Evolutionary conservation across 2,113 vertebrate genomes (phyloP).

Genomic region (Cyanoramphus novaezelandiae): DNA sequence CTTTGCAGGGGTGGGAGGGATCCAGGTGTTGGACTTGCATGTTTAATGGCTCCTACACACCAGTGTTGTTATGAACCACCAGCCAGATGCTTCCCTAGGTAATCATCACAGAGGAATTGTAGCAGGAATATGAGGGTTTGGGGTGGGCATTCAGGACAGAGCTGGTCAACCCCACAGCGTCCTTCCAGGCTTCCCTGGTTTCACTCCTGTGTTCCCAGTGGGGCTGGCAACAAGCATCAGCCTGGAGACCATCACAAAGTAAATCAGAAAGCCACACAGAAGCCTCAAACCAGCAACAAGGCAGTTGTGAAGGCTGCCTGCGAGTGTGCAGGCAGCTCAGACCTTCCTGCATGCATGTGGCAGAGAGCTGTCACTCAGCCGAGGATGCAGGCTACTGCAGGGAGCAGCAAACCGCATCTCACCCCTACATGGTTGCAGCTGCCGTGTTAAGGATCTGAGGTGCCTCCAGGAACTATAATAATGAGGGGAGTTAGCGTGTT

Average conservation of each 20-base stretch:
- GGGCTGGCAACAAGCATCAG: background rate
- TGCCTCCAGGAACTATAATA: conserved; percentile 51
- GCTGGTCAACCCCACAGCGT: background rate
- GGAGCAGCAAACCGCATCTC: background rate
- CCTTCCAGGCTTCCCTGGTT: background rate
- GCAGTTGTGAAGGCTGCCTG: background rate
- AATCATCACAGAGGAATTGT: accelerated
- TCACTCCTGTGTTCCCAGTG: background rate
- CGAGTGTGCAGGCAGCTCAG: background rate
- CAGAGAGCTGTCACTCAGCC: background rate
- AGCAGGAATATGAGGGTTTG: background rate
- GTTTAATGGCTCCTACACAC: background rate
- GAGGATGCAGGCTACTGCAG: background rate
- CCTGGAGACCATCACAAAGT: background rate
- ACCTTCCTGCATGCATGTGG: background rate
- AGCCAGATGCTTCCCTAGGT: background rate
- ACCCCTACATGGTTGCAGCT: background rate
- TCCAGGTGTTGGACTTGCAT: background rate
- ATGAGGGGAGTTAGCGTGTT: conserved; percentile 24
- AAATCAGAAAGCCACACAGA: background rate
- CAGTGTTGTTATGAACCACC: background rate
- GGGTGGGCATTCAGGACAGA: background rate
- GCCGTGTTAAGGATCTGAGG: background rate
- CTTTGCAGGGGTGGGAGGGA: background rate
- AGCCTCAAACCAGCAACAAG: background rate